Conservation (phyloP, 2,113 vertebrate species). For the Triplophysa rosa region DNA sequence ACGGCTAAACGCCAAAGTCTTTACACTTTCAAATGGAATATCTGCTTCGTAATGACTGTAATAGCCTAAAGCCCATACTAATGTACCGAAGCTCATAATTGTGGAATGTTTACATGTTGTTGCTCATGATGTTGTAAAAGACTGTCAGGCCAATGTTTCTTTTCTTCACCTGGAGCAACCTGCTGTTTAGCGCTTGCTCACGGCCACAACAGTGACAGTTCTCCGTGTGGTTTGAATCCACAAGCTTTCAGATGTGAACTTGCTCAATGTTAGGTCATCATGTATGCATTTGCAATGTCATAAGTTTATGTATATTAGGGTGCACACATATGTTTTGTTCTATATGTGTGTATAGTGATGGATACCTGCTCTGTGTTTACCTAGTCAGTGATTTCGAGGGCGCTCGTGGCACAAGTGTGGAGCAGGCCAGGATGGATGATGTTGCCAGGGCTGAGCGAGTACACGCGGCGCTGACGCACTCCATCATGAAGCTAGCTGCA, state of each 20-base stretch:
- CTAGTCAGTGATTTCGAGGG: slow-evolving; percentile 36
- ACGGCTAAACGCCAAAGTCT: slow-evolving; percentile 63
- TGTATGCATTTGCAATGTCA: not conserved
- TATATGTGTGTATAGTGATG: slow-evolving; percentile 29
- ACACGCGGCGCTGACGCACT: slow-evolving; percentile 5
- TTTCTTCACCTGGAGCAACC: not conserved
- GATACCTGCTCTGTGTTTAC: slow-evolving; percentile 26
- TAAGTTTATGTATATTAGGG: not conserved
- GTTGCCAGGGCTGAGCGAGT: not conserved
- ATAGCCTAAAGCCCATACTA: slow-evolving; percentile 30
- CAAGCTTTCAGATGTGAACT: not conserved
- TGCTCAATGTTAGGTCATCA: not conserved
- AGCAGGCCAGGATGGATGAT: slow-evolving; percentile 36
- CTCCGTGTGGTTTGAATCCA: not conserved
- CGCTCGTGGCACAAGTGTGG: slow-evolving; percentile 7
- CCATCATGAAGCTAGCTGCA: slow-evolving; percentile 18
- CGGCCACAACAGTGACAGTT: not conserved
- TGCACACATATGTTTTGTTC: not conserved
- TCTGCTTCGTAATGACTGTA: slow-evolving; percentile 24
- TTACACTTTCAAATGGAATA: not conserved
- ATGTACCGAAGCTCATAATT: slow-evolving; percentile 11
- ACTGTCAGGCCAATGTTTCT: not conserved
- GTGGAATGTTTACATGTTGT: slow-evolving; percentile 11
- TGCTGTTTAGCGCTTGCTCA: not conserved
- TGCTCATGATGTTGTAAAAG: not conserved